Evolutionary conservation across 2,113 vertebrate species (phyloP).

Genomic region (Psilopsiagon aymara): DNA sequence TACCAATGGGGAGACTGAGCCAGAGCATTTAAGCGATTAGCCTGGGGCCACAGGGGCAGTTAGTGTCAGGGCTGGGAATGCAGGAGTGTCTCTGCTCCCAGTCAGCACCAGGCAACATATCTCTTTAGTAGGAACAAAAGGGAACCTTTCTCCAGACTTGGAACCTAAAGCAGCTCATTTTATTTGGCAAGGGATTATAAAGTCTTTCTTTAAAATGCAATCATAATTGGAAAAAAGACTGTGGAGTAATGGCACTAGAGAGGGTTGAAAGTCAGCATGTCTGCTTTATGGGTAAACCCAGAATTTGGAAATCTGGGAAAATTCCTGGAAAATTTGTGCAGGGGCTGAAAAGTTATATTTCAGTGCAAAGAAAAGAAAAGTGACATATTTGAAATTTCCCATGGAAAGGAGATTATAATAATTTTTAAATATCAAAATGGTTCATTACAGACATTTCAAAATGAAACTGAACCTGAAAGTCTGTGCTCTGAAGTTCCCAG

Average conservation of each 20-base stretch:
- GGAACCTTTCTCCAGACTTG: slow-evolving; percentile 70
- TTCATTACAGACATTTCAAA: slow-evolving; percentile 60
- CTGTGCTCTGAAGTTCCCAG: slow-evolving; percentile 65
- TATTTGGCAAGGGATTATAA: slow-evolving; percentile 65
- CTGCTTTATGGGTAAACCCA: slow-evolving; percentile 1
- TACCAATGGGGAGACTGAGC: slow-evolving; percentile 61
- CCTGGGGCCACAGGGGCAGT: slow-evolving; percentile 27
- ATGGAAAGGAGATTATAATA: slow-evolving; percentile 63
- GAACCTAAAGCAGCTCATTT: slow-evolving; percentile 44
- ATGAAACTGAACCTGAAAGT: slow-evolving; percentile 69
- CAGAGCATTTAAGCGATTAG: slow-evolving; percentile 63
- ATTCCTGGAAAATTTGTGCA: background rate
- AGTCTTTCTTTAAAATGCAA: slow-evolving; percentile 56
- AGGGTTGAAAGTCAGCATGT: slow-evolving; percentile 5
- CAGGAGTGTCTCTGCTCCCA: slow-evolving; percentile 68
- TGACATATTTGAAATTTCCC: slow-evolving; percentile 64
- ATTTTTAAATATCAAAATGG: slow-evolving; percentile 68
- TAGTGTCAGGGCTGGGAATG: slow-evolving; percentile 40
- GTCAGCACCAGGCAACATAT: slow-evolving; percentile 58
- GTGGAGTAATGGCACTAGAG: background rate
- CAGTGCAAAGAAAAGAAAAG: background rate
- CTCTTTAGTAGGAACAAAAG: slow-evolving; percentile 68
- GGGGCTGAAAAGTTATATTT: background rate
- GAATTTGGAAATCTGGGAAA: slow-evolving; percentile 26
- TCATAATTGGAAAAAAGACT: slow-evolving; percentile 49